Base-by-base conservation (phyloP, 1,140 invertebrate species). In the Atopsyche davidsoni region DNA sequence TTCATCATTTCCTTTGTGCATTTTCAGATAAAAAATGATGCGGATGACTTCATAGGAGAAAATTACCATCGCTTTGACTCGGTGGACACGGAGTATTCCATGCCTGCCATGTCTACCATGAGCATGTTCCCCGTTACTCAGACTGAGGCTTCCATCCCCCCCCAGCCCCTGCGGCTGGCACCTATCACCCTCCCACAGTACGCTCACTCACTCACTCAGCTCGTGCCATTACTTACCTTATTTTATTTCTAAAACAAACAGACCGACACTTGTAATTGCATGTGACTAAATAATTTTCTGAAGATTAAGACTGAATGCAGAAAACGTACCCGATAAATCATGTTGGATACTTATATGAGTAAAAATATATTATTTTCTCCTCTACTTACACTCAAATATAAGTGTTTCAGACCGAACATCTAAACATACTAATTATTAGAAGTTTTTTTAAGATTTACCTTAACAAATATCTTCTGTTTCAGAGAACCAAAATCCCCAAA, bases 161-260 rank as follows among this genome's bases (percentile, higher is more conserved):
- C 77, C 1, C 78, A 79, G 55, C 78, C 77, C 1, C 56, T 79
- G 11, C 64, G 75, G 44, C 76, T 75, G 18, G 75, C 75, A 2
- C 75, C 75, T 0, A 64, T 66, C 50, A 67, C 64, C 31, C 64
- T 60, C 43, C 57, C 64, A 18, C 65, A 60, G 16, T 64, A 49
- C 13, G 48, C 11, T 31, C 4, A n/a, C 17, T 7, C n/a, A n/a
- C n/a, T n/a, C n/a, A n/a, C n/a, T n/a, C n/a, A n/a, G n/a, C n/a
- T n/a, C n/a, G n/a, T n/a, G n/a, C n/a, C n/a, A n/a, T n/a, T n/a
- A n/a, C n/a, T n/a, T n/a, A n/a, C n/a, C n/a, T n/a, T n/a, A n/a
- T n/a, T n/a, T n/a, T n/a, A n/a, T n/a, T n/a, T n/a, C n/a, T n/a
- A n/a, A n/a, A n/a, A n/a, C n/a, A n/a, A n/a, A n/a, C n/a, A n/a